Conservation (phyloP, 2,797 vertebrate genomes). For the Avahi laniger region DNA sequence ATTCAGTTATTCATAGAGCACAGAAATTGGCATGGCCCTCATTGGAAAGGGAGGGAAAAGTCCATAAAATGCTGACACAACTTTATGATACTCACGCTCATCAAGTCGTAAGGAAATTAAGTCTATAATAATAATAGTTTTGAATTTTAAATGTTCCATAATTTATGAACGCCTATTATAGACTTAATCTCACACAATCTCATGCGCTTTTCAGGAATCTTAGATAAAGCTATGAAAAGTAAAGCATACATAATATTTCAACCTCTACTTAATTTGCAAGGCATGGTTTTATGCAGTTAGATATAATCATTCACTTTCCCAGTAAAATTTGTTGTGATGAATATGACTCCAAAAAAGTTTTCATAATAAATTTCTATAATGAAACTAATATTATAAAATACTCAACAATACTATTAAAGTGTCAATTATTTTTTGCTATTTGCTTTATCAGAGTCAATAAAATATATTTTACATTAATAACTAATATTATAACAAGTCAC, state of each 20-base stretch:
- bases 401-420: not conserved
- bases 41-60: slow-evolving; percentile 55
- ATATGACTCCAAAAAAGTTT: slow-evolving; percentile 30
- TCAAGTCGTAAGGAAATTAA: slow-evolving; percentile 63
- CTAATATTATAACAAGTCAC: not conserved
- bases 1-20: slow-evolving; percentile 40
- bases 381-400: not conserved
- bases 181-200: slow-evolving; percentile 8
- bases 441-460: not conserved
- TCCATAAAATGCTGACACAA: slow-evolving; percentile 56
- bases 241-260: slow-evolving; percentile 27
- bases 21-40: slow-evolving; percentile 53
- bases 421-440: not conserved
- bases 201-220: slow-evolving; percentile 24
- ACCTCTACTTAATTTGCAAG: not conserved
- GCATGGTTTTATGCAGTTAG: not conserved
- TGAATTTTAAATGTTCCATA: slow-evolving; percentile 67
- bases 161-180: slow-evolving; percentile 69
- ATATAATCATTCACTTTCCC: not conserved
- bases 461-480: not conserved
- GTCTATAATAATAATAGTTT: slow-evolving; percentile 49
- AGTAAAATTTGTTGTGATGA: slow-evolving; percentile 27
- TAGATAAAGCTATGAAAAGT: slow-evolving; percentile 16
- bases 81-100: slow-evolving; percentile 39
- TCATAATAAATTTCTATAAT: not conserved